Base-by-base conservation (phyloP, 2,113 vertebrate species). In the Rhagologus leucostigma region DNA sequence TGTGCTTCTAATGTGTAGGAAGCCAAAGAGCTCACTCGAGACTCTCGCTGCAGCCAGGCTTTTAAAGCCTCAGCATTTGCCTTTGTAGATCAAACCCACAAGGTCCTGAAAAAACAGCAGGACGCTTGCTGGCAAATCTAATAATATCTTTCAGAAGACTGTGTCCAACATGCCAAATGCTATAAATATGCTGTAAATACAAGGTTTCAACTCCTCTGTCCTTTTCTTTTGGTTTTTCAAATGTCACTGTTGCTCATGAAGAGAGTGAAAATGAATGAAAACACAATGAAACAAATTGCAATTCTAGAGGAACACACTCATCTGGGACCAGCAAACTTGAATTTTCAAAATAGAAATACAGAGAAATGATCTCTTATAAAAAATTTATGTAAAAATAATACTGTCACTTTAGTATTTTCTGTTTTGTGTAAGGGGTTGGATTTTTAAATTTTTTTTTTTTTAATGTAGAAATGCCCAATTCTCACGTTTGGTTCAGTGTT, bases 111-210 rank as follows among this genome's bases (percentile, higher is more conserved):
- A 95, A 96, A 92, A 77, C 83, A 93, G 63, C 88, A 86, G 30
- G 63, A 67, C 1, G 1, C 63, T 89, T 24, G 1, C 91, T 94
- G 84, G 82, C 68, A 86, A 69, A 64, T 86, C 95, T 93, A 96
- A 95, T 84, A 93, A 79, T 89, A 94, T 73, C 79, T 79, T 97
- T 87, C 29, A 88, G 50, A 95, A 95, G 95, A 90, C n/a, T 39
- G 10, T 64, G 79, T 56, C 67, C 32, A 52, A 37, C 1, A 4
- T 63, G 85, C 89, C 95, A 89, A 80, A 74, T 77, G 49, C 84
- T 96, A 93, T 89, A 97, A 92, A 95, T 97, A 81, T 2, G 1
- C 92, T 80, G 88, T 96, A 94, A 96, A 90, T 96, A 67, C 0
- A 1, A 92, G 77, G 82, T 95, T 97, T 75, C 75, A 92, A 30